Evolutionary conservation across 2,113 vertebrate genomes (phyloP).

Genomic region (Odobenus rosmarus): DNA sequence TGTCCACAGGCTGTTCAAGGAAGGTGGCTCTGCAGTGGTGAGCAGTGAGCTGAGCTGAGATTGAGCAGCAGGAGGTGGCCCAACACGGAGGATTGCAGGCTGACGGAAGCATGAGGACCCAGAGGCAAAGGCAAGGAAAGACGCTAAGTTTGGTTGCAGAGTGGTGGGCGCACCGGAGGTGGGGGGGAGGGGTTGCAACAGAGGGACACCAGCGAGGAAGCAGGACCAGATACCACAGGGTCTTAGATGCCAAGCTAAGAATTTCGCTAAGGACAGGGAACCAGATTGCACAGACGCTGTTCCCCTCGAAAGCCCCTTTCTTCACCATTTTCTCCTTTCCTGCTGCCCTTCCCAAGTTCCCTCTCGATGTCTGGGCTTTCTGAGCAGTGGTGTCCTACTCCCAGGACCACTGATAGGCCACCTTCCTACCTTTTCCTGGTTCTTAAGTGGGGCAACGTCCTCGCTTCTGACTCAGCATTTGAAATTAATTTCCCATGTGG

Average conservation of each 20-base stretch:
- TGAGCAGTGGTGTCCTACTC: not conserved
- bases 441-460: not conserved
- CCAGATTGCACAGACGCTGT: not conserved
- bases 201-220: not conserved
- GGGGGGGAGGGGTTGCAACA: not conserved
- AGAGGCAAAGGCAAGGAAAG: not conserved
- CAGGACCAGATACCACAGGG: not conserved
- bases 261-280: not conserved
- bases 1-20: not conserved
- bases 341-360: not conserved
- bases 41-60: not conserved
- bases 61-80: not conserved
- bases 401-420: not conserved
- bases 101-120: not conserved
- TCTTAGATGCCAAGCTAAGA: not conserved
- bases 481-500: not conserved
- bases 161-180: not conserved
- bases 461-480: slow-evolving; percentile 17
- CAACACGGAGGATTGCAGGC: not conserved
- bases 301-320: not conserved
- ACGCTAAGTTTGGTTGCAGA: not conserved
- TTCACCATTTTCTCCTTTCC: not conserved
- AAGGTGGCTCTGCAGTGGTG: not conserved
- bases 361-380: not conserved
- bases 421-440: not conserved